phyloP scores from a whole-genome alignment of 2,113 vertebrate species.

The Lepus timidus region DNA sequence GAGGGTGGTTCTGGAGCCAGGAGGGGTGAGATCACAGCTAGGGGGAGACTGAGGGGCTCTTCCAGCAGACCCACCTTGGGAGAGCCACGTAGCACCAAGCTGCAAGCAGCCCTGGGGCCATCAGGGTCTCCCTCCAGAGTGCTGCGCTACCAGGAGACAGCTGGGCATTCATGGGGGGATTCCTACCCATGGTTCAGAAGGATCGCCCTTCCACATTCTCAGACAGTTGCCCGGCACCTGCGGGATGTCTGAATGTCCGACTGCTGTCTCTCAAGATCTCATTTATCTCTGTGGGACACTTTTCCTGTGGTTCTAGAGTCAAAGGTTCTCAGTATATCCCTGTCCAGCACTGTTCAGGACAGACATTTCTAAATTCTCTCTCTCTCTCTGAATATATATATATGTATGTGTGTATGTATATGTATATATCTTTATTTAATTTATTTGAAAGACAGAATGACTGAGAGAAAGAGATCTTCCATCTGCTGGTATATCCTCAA shows the following conservation, averaged over 20 bases:
- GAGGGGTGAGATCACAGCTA: fast-evolving
- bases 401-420: too few relatives aligned
- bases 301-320: background rate
- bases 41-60: background rate
- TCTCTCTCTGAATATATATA: background rate
- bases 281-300: background rate
- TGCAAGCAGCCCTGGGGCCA: fast-evolving
- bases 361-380: background rate
- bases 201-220: too few relatives aligned
- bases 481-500: too few relatives aligned
- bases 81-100: fast-evolving
- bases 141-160: background rate
- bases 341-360: background rate
- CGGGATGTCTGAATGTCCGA: too few relatives aligned
- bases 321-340: background rate
- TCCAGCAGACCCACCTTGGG: fast-evolving
- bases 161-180: too few relatives aligned
- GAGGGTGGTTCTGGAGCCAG: too few relatives aligned
- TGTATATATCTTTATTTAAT: too few relatives aligned
- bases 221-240: background rate
- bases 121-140: background rate
- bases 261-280: background rate
- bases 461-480: too few relatives aligned
- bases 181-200: fast-evolving
- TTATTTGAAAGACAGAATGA: too few relatives aligned